A percentile compares a stretch with the other conserved stretches of the same genome.
These are phyloP conservation scores for Cotesia glomerata DNA, from an alignment of 1,140 invertebrate species.

Conservation along the genomic window DNA sequence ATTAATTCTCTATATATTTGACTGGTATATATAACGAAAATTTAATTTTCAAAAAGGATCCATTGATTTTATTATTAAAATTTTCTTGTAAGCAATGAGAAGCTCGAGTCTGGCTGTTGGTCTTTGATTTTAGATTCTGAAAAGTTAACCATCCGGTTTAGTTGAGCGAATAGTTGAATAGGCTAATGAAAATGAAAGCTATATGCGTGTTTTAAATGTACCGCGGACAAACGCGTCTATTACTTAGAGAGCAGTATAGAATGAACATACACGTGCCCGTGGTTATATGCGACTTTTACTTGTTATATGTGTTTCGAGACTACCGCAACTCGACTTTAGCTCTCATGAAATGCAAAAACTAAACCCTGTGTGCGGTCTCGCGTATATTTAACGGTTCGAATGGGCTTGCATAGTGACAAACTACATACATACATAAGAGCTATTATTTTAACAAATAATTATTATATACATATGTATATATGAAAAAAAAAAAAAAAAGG, in stretches of 20 bases:
- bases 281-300: no score
- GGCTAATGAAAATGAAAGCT: conserved; percentile 36
- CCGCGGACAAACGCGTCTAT: conserved; percentile 45
- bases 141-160: conserved; percentile 26
- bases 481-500: neutral
- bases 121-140: neutral
- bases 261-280: conserved; percentile 24
- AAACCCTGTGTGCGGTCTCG: conserved; percentile 21
- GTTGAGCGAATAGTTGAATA: no score
- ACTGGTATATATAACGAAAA: no score
- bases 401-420: conserved; percentile 16
- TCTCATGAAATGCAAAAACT: conserved; percentile 6
- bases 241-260: conserved; percentile 12
- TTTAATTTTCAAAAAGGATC: no score
- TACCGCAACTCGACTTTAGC: neutral
- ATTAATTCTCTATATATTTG: conserved; percentile 4
- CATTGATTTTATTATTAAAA: neutral
- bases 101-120: no score
- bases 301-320: no score
- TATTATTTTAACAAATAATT: neutral
- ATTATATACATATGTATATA: no score
- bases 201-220: conserved; percentile 49
- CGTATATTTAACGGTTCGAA: conserved; percentile 30
- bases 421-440: conserved; percentile 38
- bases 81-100: no score